Base-by-base conservation (phyloP, 1,140 invertebrate species). In the Planococcus citri region DNA sequence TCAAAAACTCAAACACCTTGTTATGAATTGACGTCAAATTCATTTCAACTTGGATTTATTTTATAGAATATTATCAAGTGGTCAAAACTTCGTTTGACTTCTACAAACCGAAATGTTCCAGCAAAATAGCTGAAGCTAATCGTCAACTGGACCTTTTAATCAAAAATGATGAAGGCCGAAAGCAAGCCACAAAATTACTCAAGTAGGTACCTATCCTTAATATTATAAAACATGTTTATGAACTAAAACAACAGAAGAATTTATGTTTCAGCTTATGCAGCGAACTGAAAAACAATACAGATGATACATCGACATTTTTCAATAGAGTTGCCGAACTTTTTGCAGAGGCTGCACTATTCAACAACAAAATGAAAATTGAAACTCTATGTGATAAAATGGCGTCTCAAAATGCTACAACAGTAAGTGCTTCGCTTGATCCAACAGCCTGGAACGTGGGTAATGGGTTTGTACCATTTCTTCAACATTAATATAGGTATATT, bases 301-400 rank as follows among this genome's bases (percentile, higher is more conserved):
- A 51, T 51, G 91, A 95, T 75, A 83, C 94, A 1, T 81, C 87
- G 0, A 94, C 88, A 76, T 85, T 97, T 17, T 92, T 86, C 75
- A 86, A 87, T 74, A 85, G 82, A 64, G 76, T 96, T n/a, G 88
- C 92, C 3, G 85, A 86, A 37, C 91, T 92, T 78, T 88, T 92
- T 77, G 88, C 88, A 1, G 91, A 86, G 38, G 83, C 96, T 67
- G 93, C 95, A 0, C 94, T 97, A 74, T 97, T 73, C 68, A 4
- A 85, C 81, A 75, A 83, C 80, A 33, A 83, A 82, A 12, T 88
- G 87, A 71, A 83, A 0, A 89, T 96, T 27, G 87, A 93, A 75
- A 84, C 81, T 21, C 74, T 91, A 12, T 95, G 91, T 76, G 80
- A 84, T 72, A 83, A 93, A 68, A 87, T 97, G 83, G 82, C 82